Evolutionary conservation across 2,888 invertebrate species (phyloP).

Genomic region (Eristalinus sepulchralis): DNA sequence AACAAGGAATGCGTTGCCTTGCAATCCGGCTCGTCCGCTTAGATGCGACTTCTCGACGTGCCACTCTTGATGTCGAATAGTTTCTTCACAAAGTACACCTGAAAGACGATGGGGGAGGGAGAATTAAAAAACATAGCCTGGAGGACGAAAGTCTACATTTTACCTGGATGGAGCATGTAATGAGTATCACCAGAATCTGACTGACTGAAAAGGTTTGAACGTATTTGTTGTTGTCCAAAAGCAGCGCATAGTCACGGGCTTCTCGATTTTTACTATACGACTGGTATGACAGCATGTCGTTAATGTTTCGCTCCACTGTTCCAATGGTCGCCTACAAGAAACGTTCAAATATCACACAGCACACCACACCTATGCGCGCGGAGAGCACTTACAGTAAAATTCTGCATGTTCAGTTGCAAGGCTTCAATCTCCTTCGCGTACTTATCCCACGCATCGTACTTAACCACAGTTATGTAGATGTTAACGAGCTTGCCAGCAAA

Average conservation of each 20-base stretch:
- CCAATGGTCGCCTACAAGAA: constrained; percentile 86
- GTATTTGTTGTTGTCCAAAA: constrained; percentile 91
- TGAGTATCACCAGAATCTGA: constrained; percentile 91
- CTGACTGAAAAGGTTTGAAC: constrained; percentile 94
- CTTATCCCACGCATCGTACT: constrained; percentile 96
- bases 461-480: constrained; percentile 93
- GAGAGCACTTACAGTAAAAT: constrained; percentile 87
- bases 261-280: constrained; percentile 90
- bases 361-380: no score
- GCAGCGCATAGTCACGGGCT: constrained; percentile 90
- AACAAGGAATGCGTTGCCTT: constrained; percentile 17
- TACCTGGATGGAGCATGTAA: constrained; percentile 89
- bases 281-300: constrained; percentile 92
- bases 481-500: constrained; percentile 95
- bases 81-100: constrained; percentile 94
- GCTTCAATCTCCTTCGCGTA: constrained; percentile 94
- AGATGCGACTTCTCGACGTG: constrained; percentile 82
- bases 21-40: constrained; percentile 28
- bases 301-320: constrained; percentile 91
- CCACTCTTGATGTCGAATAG: constrained; percentile 90
- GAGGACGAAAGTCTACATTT: not conserved
- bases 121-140: not conserved
- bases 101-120: constrained; percentile 74
- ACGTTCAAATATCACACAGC: not conserved
- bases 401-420: constrained; percentile 92